phyloP scores from a whole-genome alignment of 1,140 invertebrate genomes.

The silkworm (Bombyx mori) region ASM3026992v2 NC_085115.1:9197001-9197500 shows the following conservation, averaged over 20 bases:
- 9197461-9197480: background rate
- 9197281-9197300: constrained; percentile 1
- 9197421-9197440: constrained; percentile 2
- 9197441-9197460: constrained; percentile 1
- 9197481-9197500: constrained; percentile 5
- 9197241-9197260: background rate
- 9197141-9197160: no score
- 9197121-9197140: no score
- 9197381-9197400: constrained; percentile 4
- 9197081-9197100: no score
- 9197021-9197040: background rate
- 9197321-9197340: background rate
- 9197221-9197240: no score
- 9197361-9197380: constrained; percentile 5
- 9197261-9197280: background rate
- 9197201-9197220: no score
- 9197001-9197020: background rate
- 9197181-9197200: no score
- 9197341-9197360: constrained; percentile 3
- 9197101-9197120: no score
- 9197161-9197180: no score
- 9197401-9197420: background rate
- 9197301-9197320: background rate
- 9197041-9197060: no score
- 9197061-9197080: no score